A percentile compares a stretch with the other conserved stretches of the same genome.
Evolutionary conservation across 2,797 vertebrate genomes (phyloP).

Genomic region (Pampus argenteus): DNA sequence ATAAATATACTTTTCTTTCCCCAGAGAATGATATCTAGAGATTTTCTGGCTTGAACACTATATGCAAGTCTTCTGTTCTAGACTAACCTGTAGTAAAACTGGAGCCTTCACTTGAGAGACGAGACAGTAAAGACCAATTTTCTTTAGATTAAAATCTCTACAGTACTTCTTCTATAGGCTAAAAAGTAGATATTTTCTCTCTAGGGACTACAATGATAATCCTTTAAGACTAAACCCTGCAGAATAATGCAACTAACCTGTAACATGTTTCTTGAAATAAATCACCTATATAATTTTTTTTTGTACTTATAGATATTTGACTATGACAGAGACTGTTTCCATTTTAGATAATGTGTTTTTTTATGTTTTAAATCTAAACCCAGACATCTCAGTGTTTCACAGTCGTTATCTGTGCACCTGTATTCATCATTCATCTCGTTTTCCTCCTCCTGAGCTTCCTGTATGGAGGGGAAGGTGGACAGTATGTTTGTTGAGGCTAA

Average conservation of each 20-base stretch:
- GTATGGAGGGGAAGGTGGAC: slow-evolving; percentile 6
- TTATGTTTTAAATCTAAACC: not conserved
- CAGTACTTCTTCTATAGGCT: not conserved
- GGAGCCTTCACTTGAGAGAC: not conserved
- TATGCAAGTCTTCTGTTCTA: not conserved
- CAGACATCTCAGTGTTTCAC: not conserved
- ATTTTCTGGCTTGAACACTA: not conserved
- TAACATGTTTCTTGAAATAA: not conserved
- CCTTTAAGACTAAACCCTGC: too few relatives aligned
- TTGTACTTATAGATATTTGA: not conserved
- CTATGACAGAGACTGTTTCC: not conserved
- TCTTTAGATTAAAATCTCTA: not conserved
- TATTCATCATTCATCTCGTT: not conserved
- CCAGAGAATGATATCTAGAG: not conserved
- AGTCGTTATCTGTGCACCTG: not conserved
- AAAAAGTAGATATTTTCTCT: not conserved
- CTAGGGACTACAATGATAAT: not conserved
- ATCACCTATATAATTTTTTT: not conserved
- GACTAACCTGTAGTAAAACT: not conserved
- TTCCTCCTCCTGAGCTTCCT: slow-evolving; percentile 10
- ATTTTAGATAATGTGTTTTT: not conserved
- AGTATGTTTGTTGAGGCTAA: slow-evolving; percentile 49
- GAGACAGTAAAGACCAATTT: not conserved
- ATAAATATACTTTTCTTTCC: not conserved
- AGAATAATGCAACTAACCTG: not conserved